A percentile compares a stretch with the other conserved stretches of the same genome.
Evolutionary conservation across 2,113 vertebrate genomes (phyloP).

Genomic region (Coracopsis vasa): DNA sequence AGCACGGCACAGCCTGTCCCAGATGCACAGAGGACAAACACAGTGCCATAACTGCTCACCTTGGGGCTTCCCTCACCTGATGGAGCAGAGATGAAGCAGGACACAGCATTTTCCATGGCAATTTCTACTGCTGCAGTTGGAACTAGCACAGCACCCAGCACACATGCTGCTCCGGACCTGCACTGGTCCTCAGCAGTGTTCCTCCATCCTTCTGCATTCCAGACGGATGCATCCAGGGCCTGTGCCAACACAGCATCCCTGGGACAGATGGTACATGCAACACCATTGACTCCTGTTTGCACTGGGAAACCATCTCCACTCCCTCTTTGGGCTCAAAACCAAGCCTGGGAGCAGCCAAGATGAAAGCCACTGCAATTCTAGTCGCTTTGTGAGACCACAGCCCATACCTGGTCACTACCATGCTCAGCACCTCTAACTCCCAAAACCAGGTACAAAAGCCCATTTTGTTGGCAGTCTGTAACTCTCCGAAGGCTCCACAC

Average conservation of each 20-base stretch:
- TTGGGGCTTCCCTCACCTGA: background rate
- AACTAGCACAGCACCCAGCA: too few relatives aligned
- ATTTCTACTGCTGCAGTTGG: background rate
- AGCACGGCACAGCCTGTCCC: background rate
- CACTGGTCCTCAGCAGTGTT: fast-evolving
- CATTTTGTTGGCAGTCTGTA: background rate
- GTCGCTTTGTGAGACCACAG: background rate
- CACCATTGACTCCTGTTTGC: fast-evolving
- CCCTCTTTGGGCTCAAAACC: background rate
- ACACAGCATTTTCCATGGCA: background rate
- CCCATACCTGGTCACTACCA: background rate
- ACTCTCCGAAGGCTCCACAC: background rate
- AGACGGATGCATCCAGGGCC: fast-evolving
- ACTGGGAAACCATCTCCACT: background rate
- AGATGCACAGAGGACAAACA: background rate
- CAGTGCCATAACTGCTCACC: background rate
- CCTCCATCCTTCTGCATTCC: background rate
- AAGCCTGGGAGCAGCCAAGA: background rate
- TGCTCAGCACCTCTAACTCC: background rate
- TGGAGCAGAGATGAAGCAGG: background rate
- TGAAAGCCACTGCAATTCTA: background rate
- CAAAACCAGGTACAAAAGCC: background rate
- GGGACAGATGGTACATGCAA: fast-evolving
- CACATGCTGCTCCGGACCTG: fast-evolving
- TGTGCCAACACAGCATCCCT: fast-evolving